Base-by-base conservation (phyloP, 2,113 vertebrate species). In the Catharus fuscescens region DNA sequence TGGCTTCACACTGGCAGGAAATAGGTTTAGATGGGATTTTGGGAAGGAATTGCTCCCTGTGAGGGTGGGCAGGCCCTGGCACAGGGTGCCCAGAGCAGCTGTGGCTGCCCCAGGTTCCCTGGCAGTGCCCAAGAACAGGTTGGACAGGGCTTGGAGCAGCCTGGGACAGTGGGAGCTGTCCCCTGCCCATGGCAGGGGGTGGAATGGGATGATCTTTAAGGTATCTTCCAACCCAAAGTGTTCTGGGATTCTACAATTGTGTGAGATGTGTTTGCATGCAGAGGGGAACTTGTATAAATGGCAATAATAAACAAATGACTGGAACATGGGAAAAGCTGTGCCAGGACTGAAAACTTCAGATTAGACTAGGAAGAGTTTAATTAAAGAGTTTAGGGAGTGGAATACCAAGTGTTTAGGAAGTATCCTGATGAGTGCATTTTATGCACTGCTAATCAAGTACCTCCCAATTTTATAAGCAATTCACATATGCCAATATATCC, bases 71-170 rank as follows among this genome's bases (percentile, higher is more conserved):
- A n/a, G 9, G 13, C 13, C 52, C 45, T 74, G 53, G 38, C 61
- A 53, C 24, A 67, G n/a, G 36, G 3, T 66, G 38, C n/a, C 19
- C 45, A 60, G 78, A 67, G 69, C 1, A 45, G 28, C n/a, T 67
- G 69, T 8, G 78, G n/a, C 19, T 82, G 53, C 24, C 29, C 40
- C 61, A 52, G 45, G 45, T 40, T 31, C 20, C 70, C 47, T 76
- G 86, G 53, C 0, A 81, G 29, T 60, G 61, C 0, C 29, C 54
- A 25, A 67, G 78, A 54, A 54, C n/a, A 34, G 47, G 54, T 0
- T 67, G 38, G 61, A 26, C 0, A 0, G 29, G n/a, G 45, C 5
- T 34, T 21, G 53, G 61, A 67, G 16, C 10, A 18, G 0, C 19
- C 53, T 61, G 70, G 86, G 13, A 7, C 0, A 9, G 20, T n/a